These are phyloP conservation scores for Macropodus opercularis DNA, from an alignment of 2,797 vertebrate species.

Conservation along the genomic window DNA sequence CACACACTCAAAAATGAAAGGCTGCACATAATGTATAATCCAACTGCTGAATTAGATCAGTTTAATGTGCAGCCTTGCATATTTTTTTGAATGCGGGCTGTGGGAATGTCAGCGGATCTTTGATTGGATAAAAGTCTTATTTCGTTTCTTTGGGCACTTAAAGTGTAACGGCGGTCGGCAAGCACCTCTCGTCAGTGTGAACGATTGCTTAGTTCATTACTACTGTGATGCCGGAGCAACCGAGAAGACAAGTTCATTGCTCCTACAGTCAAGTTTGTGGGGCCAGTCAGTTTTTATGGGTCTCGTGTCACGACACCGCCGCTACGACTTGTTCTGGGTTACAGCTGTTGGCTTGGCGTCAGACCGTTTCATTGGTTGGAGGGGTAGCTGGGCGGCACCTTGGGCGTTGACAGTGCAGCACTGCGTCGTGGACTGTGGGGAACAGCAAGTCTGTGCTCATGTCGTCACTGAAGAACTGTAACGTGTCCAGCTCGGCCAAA, in stretches of 20 bases:
- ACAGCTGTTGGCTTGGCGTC: neutral
- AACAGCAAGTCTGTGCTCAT: conserved; percentile 83
- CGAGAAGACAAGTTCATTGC: neutral
- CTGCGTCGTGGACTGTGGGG: conserved; percentile 90
- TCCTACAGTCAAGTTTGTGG: neutral
- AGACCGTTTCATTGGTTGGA: neutral
- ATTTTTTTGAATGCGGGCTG: too few relatives aligned
- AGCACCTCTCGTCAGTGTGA: conserved; percentile 19
- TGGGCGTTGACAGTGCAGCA: conserved; percentile 82
- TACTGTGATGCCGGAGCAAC: neutral
- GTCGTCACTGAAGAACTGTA: conserved; percentile 86
- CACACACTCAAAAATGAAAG: too few relatives aligned
- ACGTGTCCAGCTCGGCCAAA: conserved; percentile 81
- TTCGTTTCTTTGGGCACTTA: neutral
- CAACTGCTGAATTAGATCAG: too few relatives aligned
- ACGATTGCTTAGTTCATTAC: conserved; percentile 5
- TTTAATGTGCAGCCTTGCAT: too few relatives aligned
- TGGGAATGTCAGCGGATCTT: conserved; percentile 32
- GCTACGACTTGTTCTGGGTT: neutral
- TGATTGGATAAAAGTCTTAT: neutral
- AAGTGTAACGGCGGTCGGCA: neutral
- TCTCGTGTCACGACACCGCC: neutral
- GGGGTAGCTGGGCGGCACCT: neutral
- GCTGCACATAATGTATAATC: too few relatives aligned
- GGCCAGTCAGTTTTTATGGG: too few relatives aligned